Conservation (phyloP, 2,797 vertebrate genomes). For the Pseudochirops corinnae region DNA sequence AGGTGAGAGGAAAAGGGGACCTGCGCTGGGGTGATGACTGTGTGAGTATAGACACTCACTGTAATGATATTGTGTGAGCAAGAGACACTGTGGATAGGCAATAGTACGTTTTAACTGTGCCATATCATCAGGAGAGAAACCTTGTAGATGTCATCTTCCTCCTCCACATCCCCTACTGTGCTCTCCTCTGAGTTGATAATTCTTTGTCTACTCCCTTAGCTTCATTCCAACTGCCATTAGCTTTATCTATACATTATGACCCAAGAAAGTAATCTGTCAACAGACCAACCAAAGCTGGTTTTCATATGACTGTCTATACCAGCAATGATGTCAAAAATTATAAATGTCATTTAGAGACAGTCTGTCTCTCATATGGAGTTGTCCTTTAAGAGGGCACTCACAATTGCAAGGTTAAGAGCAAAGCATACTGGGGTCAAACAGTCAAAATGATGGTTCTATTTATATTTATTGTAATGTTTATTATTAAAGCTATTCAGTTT, state of each 20-base stretch:
- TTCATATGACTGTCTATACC: background rate
- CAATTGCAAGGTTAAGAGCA: background rate
- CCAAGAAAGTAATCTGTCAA: background rate
- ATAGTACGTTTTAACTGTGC: background rate
- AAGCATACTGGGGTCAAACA: background rate
- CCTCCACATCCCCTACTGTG: background rate
- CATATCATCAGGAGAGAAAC: background rate
- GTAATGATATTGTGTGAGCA: background rate
- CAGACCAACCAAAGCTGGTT: background rate
- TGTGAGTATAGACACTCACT: background rate
- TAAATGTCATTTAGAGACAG: background rate
- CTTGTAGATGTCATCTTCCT: background rate
- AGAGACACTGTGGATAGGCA: background rate
- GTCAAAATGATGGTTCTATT: background rate
- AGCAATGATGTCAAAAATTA: background rate
- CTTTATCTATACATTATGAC: background rate
- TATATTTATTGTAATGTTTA: background rate
- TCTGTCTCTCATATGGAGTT: background rate
- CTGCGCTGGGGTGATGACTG: background rate
- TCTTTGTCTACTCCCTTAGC: background rate
- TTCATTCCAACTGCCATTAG: background rate
- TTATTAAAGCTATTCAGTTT: background rate
- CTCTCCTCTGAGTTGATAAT: background rate
- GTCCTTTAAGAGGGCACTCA: background rate
- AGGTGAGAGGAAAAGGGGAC: background rate